Base-by-base conservation (phyloP, 2,113 vertebrate species). In the Perca fluviatilis region DNA sequence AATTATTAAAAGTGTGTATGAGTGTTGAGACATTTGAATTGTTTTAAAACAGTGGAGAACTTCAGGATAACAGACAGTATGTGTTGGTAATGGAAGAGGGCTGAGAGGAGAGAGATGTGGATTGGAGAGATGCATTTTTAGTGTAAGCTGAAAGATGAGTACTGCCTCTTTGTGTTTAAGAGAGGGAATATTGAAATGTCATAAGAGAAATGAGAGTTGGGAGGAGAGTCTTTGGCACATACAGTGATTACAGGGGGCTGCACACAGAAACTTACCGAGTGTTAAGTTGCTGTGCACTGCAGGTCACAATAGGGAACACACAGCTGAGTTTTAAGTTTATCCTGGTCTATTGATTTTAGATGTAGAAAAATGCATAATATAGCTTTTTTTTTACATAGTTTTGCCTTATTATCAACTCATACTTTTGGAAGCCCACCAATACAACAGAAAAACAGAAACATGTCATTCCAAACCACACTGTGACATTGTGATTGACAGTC, bases 101-200 rank as follows among this genome's bases (percentile, higher is more conserved):
- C 21, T 77, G 74, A 46, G 49, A 53, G 27, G 53, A 11, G 50
- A 50, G 36, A 47, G 25, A 27, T 56, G 16, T 60, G 10, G 19
- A 40, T 4, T 18, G 27, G 1, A 51, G 30, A 63, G n/a, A 15
- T 13, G 10, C 19, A 33, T 67, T 73, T 71, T 77, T 12, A 23
- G 21, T 49, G 18, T 50, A 46, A 54, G 56, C 13, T 73, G 63
- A 79, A 67, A 57, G 30, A 76, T 67, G 66, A 82, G 19, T 25
- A 33, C 36, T 53, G 54, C 19, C 54, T 75, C 27, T 40, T 27
- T 40, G 57, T 73, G 77, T 73, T 68, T 40, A 81, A 57, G 83
- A 66, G 33, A 47, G n/a, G 51, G 3, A 51, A 76, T 65, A 75
- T 62, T 75, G 60, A 75, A 71, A 82, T 66, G 58, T 78, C 64